Conservation (phyloP, 2,797 vertebrate species). For the Ctenopoma multispine region DNA sequence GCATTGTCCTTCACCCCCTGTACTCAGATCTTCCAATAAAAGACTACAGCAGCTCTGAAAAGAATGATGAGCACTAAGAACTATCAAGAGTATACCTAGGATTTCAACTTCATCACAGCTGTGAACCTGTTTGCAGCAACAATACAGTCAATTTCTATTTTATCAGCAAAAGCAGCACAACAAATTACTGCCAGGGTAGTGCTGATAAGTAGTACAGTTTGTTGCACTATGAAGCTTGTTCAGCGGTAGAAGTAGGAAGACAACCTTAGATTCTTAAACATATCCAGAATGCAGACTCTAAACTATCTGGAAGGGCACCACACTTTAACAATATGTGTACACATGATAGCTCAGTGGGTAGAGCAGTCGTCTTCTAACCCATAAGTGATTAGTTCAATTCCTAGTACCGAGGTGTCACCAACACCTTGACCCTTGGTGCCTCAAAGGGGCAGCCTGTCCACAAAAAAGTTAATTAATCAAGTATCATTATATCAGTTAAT, state of each 20-base stretch:
- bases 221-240: not conserved
- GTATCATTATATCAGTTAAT: too few relatives aligned
- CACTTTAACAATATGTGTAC: too few relatives aligned
- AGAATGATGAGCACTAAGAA: not conserved
- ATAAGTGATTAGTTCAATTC: too few relatives aligned
- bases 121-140: not conserved
- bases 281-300: not conserved
- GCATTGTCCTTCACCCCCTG: constrained; percentile 14
- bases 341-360: too few relatives aligned
- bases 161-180: not conserved
- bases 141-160: not conserved
- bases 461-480: too few relatives aligned
- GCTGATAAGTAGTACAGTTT: too few relatives aligned
- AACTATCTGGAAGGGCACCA: too few relatives aligned
- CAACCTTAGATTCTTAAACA: not conserved
- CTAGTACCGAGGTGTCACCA: too few relatives aligned
- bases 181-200: not conserved
- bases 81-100: constrained; percentile 1
- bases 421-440: too few relatives aligned
- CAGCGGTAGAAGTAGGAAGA: not conserved
- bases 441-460: too few relatives aligned
- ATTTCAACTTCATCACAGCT: not conserved
- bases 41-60: not conserved
- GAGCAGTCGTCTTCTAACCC: too few relatives aligned
- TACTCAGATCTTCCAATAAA: constrained; percentile 3